Percentiles rank a stretch among this genome's conserved stretches.
Conservation (phyloP, 2,888 invertebrate species). For the Chalcosyrphus nemorum region DNA sequence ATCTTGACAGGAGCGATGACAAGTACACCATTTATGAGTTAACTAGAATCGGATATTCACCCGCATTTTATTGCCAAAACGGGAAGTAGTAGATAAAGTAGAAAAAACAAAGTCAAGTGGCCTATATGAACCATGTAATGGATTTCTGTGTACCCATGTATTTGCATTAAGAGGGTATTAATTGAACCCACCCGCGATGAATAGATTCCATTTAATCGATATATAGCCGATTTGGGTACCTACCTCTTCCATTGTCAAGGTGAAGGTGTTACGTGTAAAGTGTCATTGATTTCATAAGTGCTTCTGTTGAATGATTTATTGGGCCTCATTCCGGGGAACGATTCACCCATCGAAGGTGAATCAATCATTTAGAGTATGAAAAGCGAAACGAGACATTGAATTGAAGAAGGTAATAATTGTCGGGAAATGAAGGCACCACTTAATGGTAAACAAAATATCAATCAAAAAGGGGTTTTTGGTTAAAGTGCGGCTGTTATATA, state of each 20-base stretch:
- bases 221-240: neutral
- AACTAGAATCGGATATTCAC: neutral
- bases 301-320: conserved; percentile 32
- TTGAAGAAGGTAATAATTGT: neutral
- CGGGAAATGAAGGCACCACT: neutral
- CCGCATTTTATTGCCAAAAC: neutral
- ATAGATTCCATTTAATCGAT: conserved; percentile 5
- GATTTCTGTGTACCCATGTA: neutral
- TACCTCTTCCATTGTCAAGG: neutral
- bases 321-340: neutral
- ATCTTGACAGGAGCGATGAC: conserved; percentile 44
- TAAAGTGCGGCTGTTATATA: neutral
- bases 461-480: too few species aligned
- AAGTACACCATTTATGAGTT: conserved; percentile 3
- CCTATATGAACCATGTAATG: neutral
- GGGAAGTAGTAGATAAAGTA: neutral
- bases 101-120: neutral
- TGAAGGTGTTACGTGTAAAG: neutral
- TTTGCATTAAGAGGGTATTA: conserved; percentile 1
- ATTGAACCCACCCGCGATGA: neutral
- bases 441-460: neutral
- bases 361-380: neutral
- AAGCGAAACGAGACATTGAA: neutral
- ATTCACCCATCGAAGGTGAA: neutral
- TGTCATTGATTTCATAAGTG: conserved; percentile 16